These are phyloP conservation scores for Chorisops tibialis DNA, from an alignment of 2,888 invertebrate genomes.

Conservation along the genomic window DNA sequence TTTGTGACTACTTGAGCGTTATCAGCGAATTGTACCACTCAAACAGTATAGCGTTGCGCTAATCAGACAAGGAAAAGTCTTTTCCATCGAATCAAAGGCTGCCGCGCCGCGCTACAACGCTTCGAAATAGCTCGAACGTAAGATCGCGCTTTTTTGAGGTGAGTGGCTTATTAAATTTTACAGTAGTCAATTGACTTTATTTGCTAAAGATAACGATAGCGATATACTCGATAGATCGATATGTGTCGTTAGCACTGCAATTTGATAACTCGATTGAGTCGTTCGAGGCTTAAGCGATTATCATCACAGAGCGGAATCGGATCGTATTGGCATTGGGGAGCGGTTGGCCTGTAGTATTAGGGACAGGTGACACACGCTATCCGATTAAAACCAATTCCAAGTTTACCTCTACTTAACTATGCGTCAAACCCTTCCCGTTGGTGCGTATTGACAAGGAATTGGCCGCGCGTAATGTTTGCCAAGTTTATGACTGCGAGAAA, in stretches of 20 bases:
- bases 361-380: too few species aligned
- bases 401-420: too few species aligned
- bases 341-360: background rate
- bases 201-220: conserved; percentile 28
- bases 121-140: conserved; percentile 8
- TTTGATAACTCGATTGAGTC: conserved; percentile 4
- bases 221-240: background rate
- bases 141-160: conserved; percentile 4
- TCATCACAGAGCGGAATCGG: background rate
- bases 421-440: too few species aligned
- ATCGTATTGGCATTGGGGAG: background rate
- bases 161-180: conserved; percentile 33
- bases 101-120: background rate
- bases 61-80: conserved; percentile 11
- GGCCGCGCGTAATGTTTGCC: too few species aligned
- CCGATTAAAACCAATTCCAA: too few species aligned
- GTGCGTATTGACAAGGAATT: too few species aligned
- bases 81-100: conserved; percentile 18
- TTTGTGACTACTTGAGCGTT: conserved; percentile 21
- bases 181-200: conserved; percentile 34
- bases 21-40: conserved; percentile 10
- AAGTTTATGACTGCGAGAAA: too few species aligned
- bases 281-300: background rate
- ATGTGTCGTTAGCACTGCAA: conserved; percentile 11
- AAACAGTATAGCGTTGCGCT: background rate